A percentile compares a stretch with the other conserved stretches of the same genome.
Evolutionary conservation across 92 coral and sea anemone species (phyloP).

Genomic region (Plumapathes pennacea): DNA sequence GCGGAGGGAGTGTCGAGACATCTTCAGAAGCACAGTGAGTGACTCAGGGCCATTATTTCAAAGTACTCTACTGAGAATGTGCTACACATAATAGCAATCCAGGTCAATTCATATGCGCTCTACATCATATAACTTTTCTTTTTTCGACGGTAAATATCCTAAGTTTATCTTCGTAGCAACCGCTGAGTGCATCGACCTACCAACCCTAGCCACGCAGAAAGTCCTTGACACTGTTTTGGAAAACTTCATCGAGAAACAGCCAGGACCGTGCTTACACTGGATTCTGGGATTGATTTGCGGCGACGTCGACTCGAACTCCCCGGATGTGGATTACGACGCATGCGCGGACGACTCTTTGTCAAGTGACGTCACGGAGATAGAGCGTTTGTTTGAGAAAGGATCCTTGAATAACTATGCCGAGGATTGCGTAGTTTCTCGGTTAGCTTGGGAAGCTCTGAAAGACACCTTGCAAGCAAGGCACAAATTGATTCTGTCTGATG

Average conservation of each 20-base stretch:
- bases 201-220: conserved; percentile 21
- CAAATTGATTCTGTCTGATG: too few species aligned
- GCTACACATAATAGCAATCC: too few species aligned
- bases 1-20: conserved; percentile 32
- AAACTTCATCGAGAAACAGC: conserved; percentile 26
- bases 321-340: conserved; percentile 1
- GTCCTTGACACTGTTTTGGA: conserved; percentile 25
- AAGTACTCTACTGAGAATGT: too few species aligned
- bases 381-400: conserved; percentile 75
- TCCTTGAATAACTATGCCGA: conserved; percentile 60
- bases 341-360: neutral
- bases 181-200: neutral
- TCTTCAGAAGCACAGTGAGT: neutral
- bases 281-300: conserved; percentile 57
- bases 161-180: too few species aligned
- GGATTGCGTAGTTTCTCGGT: conserved; percentile 37
- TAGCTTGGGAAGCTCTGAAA: conserved; percentile 19
- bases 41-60: too few species aligned
- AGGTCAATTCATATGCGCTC: too few species aligned
- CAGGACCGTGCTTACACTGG: conserved; percentile 61
- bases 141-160: too few species aligned
- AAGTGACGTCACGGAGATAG: conserved; percentile 33
- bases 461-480: too few species aligned
- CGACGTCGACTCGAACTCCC: neutral
- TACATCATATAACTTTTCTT: too few species aligned